A percentile compares a stretch with the other conserved stretches of the same genome.
Evolutionary conservation across 2,113 vertebrate species (phyloP).

Genomic region (Toxotes chatareus): DNA sequence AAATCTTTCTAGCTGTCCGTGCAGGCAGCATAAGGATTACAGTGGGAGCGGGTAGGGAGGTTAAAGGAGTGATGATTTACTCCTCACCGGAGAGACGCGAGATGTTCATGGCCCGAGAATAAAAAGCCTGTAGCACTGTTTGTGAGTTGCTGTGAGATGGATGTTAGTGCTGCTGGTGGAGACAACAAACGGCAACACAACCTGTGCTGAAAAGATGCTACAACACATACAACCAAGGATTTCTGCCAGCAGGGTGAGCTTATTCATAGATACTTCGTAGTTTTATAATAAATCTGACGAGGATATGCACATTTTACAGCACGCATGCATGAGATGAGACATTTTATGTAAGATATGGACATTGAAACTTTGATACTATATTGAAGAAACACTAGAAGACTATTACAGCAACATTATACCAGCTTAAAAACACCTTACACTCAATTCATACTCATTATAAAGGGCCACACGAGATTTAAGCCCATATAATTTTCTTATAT

Average conservation of each 20-base stretch:
- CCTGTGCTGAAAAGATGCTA: slow-evolving; percentile 3
- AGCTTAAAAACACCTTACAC: not conserved
- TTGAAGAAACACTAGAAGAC: not conserved
- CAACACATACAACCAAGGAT: not conserved
- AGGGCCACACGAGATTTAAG: not conserved
- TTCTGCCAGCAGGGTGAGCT: accelerated
- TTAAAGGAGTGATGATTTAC: slow-evolving; percentile 39
- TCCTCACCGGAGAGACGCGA: slow-evolving; percentile 28
- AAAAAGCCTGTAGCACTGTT: slow-evolving; percentile 33
- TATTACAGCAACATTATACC: no score
- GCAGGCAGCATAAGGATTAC: not conserved
- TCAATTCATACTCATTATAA: not conserved
- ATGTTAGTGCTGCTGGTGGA: not conserved
- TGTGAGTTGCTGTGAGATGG: slow-evolving; percentile 1
- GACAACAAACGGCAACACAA: not conserved
- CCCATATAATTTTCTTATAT: not conserved
- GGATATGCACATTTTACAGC: not conserved
- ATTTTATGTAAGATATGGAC: no score
- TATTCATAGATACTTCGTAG: not conserved
- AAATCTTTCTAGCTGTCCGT: not conserved
- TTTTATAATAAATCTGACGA: no score
- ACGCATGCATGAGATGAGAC: no score
- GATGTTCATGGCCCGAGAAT: slow-evolving; percentile 36
- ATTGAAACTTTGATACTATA: not conserved
- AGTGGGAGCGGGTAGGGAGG: slow-evolving; percentile 20